Conservation (phyloP, 2,888 invertebrate species). For the Gryllus longicercus region DNA sequence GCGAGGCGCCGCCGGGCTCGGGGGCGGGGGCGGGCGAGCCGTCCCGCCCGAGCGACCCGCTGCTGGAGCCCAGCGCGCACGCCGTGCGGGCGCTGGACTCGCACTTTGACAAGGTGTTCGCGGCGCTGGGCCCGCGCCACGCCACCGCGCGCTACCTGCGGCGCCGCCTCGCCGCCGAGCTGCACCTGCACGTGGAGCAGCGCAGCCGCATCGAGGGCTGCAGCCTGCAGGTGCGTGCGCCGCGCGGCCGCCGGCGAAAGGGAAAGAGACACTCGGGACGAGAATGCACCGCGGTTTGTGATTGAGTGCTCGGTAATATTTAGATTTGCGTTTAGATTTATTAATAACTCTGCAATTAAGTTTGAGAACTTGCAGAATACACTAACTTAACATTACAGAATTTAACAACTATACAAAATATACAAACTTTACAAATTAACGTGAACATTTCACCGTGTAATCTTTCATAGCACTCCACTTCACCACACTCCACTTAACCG, state of each 20-base stretch:
- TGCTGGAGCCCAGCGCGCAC: neutral
- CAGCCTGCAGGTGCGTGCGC: neutral
- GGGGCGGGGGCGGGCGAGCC: neutral
- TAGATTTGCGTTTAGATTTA: too few species aligned
- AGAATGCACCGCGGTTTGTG: too few species aligned
- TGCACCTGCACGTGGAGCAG: constrained; percentile 7
- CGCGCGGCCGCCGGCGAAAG: constrained; percentile 17
- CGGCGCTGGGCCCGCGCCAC: constrained; percentile 66
- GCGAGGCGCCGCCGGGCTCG: neutral
- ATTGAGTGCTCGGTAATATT: too few species aligned
- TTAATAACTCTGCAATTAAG: too few species aligned
- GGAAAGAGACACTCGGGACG: too few species aligned
- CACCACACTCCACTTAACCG: too few species aligned
- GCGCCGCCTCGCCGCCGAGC: constrained; percentile 61
- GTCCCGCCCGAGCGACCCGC: neutral
- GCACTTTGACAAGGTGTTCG: constrained; percentile 74
- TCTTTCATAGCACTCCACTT: too few species aligned
- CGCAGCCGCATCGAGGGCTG: neutral
- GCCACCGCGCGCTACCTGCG: constrained; percentile 70
- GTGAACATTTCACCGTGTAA: too few species aligned
- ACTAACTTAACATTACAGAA: too few species aligned
- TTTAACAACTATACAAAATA: too few species aligned
- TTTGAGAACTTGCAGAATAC: too few species aligned
- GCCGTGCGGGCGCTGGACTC: constrained; percentile 56
- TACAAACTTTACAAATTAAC: too few species aligned